Evolutionary conservation across 2,888 invertebrate genomes (phyloP).

Genomic region (Chouioia cunea): DNA sequence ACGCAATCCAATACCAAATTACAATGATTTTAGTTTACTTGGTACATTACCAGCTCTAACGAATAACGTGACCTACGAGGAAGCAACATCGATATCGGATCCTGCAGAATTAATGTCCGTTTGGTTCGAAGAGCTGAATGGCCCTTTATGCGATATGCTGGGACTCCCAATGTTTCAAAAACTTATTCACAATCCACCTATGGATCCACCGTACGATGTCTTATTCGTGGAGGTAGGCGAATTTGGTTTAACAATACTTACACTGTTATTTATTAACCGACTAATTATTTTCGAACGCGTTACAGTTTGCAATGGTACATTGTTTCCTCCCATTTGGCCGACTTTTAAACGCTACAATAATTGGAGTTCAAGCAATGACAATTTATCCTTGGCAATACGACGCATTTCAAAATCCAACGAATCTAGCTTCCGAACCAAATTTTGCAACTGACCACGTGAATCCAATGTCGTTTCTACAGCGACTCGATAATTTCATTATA

Average conservation of each 20-base stretch:
- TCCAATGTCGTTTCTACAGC: background rate
- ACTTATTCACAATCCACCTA: background rate
- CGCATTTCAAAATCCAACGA: constrained; percentile 12
- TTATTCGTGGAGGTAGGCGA: no score
- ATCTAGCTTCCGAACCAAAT: background rate
- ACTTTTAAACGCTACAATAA: no score
- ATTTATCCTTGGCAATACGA: constrained; percentile 14
- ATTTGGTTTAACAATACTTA: no score
- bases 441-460: background rate
- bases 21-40: constrained; percentile 57
- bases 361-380: background rate
- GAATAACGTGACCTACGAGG: constrained; percentile 13
- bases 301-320: no score
- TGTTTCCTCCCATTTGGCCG: no score
- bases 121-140: no score
- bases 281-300: no score
- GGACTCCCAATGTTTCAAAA: constrained; percentile 6
- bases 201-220: no score
- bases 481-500: background rate
- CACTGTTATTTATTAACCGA: no score
- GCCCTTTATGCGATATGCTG: background rate
- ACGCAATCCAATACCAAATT: constrained; percentile 56
- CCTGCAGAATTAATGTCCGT: constrained; percentile 13
- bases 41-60: background rate
- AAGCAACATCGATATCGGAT: background rate